A percentile compares a stretch with the other conserved stretches of the same genome.
Conservation (phyloP, 2,888 invertebrate genomes). For the Acrobeloides nanus region DNA sequence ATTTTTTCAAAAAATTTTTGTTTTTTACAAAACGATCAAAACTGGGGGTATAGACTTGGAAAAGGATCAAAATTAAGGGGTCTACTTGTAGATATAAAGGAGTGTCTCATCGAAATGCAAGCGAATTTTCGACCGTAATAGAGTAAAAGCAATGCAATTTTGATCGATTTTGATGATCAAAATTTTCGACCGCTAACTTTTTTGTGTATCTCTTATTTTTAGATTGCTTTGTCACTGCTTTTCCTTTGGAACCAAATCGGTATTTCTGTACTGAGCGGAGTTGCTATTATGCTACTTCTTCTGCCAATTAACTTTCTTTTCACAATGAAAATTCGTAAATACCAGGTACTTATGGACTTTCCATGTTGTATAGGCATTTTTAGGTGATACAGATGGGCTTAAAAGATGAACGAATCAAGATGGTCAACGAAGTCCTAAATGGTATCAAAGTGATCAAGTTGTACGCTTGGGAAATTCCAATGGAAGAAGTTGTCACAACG, state of each 20-base stretch:
- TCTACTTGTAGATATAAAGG: too few species aligned
- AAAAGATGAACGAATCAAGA: conserved; percentile 83
- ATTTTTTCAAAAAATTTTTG: neutral
- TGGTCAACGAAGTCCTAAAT: conserved; percentile 85
- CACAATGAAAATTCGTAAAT: conserved; percentile 48
- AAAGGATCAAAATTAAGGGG: too few species aligned
- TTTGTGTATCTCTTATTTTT: too few species aligned
- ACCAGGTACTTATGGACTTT: conserved; percentile 29
- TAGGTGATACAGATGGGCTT: conserved; percentile 77
- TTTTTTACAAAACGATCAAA: too few species aligned
- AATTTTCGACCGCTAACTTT: too few species aligned
- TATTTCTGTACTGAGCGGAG: conserved; percentile 82
- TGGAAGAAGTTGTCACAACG: conserved; percentile 44
- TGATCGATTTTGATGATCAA: too few species aligned
- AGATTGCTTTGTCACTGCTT: conserved; percentile 45
- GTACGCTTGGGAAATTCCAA: conserved; percentile 60
- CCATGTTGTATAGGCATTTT: neutral
- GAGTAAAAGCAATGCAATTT: too few species aligned
- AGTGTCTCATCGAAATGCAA: too few species aligned
- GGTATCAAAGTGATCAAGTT: conserved; percentile 69
- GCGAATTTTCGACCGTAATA: too few species aligned
- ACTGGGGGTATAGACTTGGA: too few species aligned
- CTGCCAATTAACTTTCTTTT: conserved; percentile 60
- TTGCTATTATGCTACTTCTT: conserved; percentile 84
- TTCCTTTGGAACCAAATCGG: conserved; percentile 60